These are phyloP conservation scores for Saimiri boliviensis DNA, from an alignment of 2,113 vertebrate genomes.

Conservation along the genomic window DNA sequence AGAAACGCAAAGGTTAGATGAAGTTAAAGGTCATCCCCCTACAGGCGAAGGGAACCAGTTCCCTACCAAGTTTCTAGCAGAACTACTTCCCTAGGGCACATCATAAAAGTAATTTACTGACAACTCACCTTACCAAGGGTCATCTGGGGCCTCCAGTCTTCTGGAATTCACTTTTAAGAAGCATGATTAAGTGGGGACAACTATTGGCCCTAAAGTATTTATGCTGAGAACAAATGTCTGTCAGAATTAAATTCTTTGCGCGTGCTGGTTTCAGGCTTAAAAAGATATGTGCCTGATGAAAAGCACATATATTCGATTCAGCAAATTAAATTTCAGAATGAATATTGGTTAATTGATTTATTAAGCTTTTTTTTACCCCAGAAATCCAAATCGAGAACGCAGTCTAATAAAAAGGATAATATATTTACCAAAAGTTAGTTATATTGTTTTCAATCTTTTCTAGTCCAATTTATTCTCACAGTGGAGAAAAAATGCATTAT, in stretches of 20 bases:
- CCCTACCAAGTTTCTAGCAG: constrained; percentile 57
- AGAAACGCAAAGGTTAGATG: constrained; percentile 70
- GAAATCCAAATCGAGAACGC: constrained; percentile 76
- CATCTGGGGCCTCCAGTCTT: constrained; percentile 70
- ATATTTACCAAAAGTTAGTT: constrained; percentile 73
- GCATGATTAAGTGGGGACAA: constrained; percentile 77
- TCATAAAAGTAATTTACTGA: constrained; percentile 81
- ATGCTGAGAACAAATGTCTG: constrained; percentile 75
- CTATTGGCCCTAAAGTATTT: constrained; percentile 72
- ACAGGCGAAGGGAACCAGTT: constrained; percentile 54
- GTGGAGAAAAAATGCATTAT: constrained; percentile 71
- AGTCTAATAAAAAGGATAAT: constrained; percentile 76
- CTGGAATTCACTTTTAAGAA: constrained; percentile 81
- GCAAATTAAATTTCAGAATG: constrained; percentile 83
- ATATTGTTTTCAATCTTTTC: constrained; percentile 55
- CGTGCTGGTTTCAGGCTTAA: constrained; percentile 72
- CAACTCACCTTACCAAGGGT: constrained; percentile 79
- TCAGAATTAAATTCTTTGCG: constrained; percentile 78
- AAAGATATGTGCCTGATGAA: constrained; percentile 80
- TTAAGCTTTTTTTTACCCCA: constrained; percentile 73
- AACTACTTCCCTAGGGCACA: constrained; percentile 63
- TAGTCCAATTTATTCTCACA: constrained; percentile 4
- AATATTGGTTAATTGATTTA: constrained; percentile 85
- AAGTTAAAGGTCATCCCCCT: constrained; percentile 69
- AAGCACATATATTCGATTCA: constrained; percentile 83